Percentiles rank a stretch among this genome's conserved stretches.
These are phyloP conservation scores for Drosophila arawakana DNA, from an alignment of 1,140 invertebrate species.

Conservation along the genomic window DNA sequence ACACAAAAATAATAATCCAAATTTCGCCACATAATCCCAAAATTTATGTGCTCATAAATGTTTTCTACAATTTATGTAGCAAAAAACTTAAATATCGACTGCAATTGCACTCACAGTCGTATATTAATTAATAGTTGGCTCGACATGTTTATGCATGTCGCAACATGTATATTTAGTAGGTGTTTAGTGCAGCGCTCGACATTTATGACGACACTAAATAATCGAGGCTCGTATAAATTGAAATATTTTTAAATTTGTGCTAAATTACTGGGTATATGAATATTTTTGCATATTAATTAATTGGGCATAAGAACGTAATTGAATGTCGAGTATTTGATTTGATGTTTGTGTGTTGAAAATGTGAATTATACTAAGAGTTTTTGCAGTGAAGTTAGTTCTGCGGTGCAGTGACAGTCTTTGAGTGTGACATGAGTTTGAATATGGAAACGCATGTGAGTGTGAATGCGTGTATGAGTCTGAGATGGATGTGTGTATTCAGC, in stretches of 20 bases:
- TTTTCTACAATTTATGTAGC: slow-evolving; percentile 42
- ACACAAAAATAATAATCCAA: not conserved
- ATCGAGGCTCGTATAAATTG: slow-evolving; percentile 39
- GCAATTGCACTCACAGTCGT: not conserved
- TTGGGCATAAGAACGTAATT: slow-evolving; percentile 54
- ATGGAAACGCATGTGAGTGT: not conserved
- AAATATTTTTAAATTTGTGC: slow-evolving; percentile 27
- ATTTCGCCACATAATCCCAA: not conserved
- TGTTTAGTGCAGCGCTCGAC: slow-evolving; percentile 57
- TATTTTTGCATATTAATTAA: slow-evolving; percentile 44
- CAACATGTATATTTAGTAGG: slow-evolving; percentile 54
- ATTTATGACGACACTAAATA: slow-evolving; percentile 57
- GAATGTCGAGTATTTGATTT: slow-evolving; percentile 11
- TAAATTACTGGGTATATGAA: slow-evolving; percentile 7
- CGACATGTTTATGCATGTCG: slow-evolving; percentile 51
- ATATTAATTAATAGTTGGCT: slow-evolving; percentile 63
- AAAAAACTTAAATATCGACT: slow-evolving; percentile 44
- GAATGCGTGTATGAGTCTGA: slow-evolving; percentile 12
- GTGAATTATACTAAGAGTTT: slow-evolving; percentile 1
- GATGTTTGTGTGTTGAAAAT: not conserved
- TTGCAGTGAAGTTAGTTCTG: not conserved
- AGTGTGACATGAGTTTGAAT: not conserved
- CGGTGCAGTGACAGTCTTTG: not conserved
- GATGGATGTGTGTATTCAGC: slow-evolving; percentile 53
- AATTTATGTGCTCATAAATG: slow-evolving; percentile 44